phyloP scores from a whole-genome alignment of 2,888 invertebrate genomes.

The Orthosia incerta region DNA sequence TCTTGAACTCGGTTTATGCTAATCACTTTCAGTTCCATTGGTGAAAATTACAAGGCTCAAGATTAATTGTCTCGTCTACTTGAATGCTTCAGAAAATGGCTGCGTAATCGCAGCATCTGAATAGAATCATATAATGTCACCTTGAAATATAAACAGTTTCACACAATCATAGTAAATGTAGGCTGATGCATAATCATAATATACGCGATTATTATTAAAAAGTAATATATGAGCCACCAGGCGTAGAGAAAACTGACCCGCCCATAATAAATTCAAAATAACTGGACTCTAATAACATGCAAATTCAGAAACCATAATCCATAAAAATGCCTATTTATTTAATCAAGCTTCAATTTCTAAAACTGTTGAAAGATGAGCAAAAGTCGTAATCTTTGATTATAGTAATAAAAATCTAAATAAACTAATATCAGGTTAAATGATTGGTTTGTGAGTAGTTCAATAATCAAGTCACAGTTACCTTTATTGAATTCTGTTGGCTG shows the following conservation, averaged over 20 bases:
- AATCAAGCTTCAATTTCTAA: constrained; percentile 18
- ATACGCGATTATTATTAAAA: constrained; percentile 5
- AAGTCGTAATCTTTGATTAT: constrained; percentile 3
- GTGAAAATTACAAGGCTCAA: too few species aligned
- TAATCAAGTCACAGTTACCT: constrained; percentile 53
- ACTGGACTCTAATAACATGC: constrained; percentile 34
- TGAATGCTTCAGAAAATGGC: background rate
- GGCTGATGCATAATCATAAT: background rate
- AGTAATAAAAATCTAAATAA: background rate
- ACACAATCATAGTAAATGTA: constrained; percentile 14
- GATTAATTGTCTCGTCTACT: background rate
- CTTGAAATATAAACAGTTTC: constrained; percentile 14
- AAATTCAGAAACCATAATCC: constrained; percentile 14
- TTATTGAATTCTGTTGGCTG: constrained; percentile 66
- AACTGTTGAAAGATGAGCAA: constrained; percentile 16
- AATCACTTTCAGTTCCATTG: too few species aligned
- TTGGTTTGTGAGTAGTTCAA: background rate
- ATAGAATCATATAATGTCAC: background rate
- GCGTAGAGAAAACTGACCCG: constrained; percentile 23
- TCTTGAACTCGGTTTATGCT: too few species aligned
- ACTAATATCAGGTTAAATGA: background rate
- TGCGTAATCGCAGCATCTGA: too few species aligned
- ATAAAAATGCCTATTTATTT: constrained; percentile 16
- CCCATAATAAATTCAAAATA: constrained; percentile 30
- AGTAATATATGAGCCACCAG: background rate